A percentile compares a stretch with the other conserved stretches of the same genome.
Conservation (phyloP, 23 tunicate genomes). For the Oikopleura dioica region DNA sequence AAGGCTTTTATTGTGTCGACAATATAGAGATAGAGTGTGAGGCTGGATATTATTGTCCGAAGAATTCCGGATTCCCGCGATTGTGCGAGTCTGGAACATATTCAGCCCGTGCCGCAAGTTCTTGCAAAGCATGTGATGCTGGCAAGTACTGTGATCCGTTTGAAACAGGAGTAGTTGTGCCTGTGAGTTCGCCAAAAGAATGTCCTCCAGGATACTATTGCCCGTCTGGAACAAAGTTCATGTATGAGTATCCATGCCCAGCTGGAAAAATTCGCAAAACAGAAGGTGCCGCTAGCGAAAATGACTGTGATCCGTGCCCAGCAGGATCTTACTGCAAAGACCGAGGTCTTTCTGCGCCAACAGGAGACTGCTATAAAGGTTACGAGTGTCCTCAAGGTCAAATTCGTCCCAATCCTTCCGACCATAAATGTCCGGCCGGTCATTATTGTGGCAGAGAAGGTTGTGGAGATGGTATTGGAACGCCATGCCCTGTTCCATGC, state of each 20-base stretch:
- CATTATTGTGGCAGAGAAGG: constrained; percentile 22
- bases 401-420: constrained; percentile 15
- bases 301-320: constrained; percentile 25
- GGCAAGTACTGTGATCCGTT: constrained; percentile 51
- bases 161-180: neutral
- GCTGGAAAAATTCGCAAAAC: constrained; percentile 50
- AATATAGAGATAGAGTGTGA: constrained; percentile 49
- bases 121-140: constrained; percentile 42
- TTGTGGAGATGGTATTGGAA: constrained; percentile 22
- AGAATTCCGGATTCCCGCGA: constrained; percentile 23
- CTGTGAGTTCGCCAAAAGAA: neutral
- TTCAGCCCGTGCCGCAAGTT: neutral
- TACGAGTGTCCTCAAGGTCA: constrained; percentile 18
- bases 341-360: constrained; percentile 20
- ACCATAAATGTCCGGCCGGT: constrained; percentile 26
- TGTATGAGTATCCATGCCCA: constrained; percentile 54
- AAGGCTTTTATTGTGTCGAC: neutral
- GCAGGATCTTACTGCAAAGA: constrained; percentile 54
- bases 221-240: constrained; percentile 37
- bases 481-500: constrained; percentile 29
- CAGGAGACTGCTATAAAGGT: constrained; percentile 56
- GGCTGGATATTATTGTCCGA: constrained; percentile 46
- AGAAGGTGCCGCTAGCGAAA: constrained; percentile 34
- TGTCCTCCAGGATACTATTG: constrained; percentile 49
- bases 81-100: constrained; percentile 58